Conservation (phyloP, 2,888 invertebrate genomes). For the Apotomis turbidana region DNA sequence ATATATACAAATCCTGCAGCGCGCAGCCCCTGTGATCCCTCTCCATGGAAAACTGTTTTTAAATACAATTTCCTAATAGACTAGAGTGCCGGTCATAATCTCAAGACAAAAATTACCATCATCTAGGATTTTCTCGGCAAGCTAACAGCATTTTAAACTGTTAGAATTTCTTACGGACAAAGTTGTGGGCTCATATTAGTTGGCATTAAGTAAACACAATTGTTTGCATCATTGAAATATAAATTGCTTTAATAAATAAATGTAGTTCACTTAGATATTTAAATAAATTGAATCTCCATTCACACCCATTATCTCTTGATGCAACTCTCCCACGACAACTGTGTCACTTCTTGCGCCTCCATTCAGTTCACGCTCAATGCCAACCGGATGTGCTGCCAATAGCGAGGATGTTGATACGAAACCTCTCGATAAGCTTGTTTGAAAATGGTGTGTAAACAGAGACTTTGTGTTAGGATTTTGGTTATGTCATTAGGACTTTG, state of each 20-base stretch:
- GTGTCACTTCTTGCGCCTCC: constrained; percentile 49
- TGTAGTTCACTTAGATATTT: background rate
- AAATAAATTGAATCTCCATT: constrained; percentile 19
- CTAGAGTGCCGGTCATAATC: too few species aligned
- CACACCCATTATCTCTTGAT: constrained; percentile 39
- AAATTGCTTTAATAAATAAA: background rate
- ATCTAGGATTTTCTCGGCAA: too few species aligned
- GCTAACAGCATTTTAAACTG: too few species aligned
- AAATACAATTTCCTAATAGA: too few species aligned
- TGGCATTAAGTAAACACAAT: too few species aligned
- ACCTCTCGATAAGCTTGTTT: constrained; percentile 33
- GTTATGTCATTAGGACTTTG: too few species aligned
- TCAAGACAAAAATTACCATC: too few species aligned
- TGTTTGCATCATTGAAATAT: background rate
- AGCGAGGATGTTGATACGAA: constrained; percentile 42
- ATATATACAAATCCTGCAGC: too few species aligned
- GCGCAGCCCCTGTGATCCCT: too few species aligned
- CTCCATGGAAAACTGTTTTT: too few species aligned
- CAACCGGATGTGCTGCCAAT: constrained; percentile 50
- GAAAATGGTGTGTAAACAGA: constrained; percentile 14
- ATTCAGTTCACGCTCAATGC: constrained; percentile 45
- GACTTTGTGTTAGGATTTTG: background rate
- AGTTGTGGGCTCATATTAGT: too few species aligned
- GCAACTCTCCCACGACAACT: constrained; percentile 56
- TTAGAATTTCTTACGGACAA: too few species aligned